Evolutionary conservation across 2,888 invertebrate genomes (phyloP).

Genomic region (Sicus ferrugineus): DNA sequence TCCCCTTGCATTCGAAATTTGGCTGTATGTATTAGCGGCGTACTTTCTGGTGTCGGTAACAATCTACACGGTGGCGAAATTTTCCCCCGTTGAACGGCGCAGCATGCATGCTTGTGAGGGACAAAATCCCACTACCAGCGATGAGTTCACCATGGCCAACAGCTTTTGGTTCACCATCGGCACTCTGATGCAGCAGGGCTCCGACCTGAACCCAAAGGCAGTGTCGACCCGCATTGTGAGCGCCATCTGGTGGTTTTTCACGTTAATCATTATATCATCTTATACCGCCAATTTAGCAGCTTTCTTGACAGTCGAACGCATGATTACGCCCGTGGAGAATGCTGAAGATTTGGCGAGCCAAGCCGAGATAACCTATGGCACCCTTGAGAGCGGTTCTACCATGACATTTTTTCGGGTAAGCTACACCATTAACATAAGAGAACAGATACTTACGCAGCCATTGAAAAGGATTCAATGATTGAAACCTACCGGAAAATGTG

Average conservation of each 20-base stretch:
- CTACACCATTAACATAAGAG: too few species aligned
- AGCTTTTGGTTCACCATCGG: conserved; percentile 90
- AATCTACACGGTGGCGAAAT: conserved; percentile 81
- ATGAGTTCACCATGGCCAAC: conserved; percentile 83
- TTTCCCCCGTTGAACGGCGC: conserved; percentile 84
- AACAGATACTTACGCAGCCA: neutral
- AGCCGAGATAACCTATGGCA: conserved; percentile 85
- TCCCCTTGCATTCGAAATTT: conserved; percentile 85
- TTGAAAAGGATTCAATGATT: conserved; percentile 81
- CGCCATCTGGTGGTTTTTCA: conserved; percentile 93
- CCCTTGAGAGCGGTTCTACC: conserved; percentile 82
- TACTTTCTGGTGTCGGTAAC: conserved; percentile 81
- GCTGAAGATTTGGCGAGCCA: conserved; percentile 85
- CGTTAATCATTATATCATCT: conserved; percentile 87
- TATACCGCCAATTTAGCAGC: conserved; percentile 93
- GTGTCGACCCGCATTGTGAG: conserved; percentile 79
- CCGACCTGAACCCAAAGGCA: conserved; percentile 77
- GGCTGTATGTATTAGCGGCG: conserved; percentile 83
- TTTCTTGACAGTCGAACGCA: conserved; percentile 87
- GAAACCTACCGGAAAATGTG: conserved; percentile 84
- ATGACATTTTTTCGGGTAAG: conserved; percentile 85
- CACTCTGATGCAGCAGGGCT: conserved; percentile 88
- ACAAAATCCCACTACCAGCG: conserved; percentile 65
- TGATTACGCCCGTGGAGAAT: conserved; percentile 86
- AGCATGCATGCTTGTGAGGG: conserved; percentile 76